These are phyloP conservation scores for Caretta caretta DNA, from an alignment of 2,113 vertebrate species.

Conservation along the genomic window DNA sequence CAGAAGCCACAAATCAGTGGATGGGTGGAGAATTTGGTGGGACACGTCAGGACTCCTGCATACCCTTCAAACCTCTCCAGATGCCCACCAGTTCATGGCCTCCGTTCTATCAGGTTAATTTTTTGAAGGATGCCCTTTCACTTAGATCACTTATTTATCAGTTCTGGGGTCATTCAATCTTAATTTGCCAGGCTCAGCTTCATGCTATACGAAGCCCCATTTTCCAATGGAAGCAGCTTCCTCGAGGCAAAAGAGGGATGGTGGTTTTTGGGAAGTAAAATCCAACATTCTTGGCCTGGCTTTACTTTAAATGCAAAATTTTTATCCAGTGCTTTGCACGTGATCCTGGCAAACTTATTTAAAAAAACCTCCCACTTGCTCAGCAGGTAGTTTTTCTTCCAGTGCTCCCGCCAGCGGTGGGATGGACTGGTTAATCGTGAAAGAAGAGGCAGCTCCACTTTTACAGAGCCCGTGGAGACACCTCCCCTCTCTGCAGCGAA, in stretches of 20 bases:
- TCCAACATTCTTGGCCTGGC: neutral
- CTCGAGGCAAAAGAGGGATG: neutral
- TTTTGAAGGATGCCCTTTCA: neutral
- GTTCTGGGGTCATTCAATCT: neutral
- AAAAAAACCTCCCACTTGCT: neutral
- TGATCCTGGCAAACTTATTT: neutral
- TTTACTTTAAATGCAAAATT: neutral
- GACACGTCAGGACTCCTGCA: neutral
- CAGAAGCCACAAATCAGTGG: neutral
- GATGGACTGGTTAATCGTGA: neutral
- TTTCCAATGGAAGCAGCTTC: neutral
- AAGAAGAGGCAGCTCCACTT: neutral
- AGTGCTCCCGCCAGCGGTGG: neutral
- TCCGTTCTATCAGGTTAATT: neutral
- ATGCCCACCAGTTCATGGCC: no score
- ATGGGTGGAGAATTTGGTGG: no score
- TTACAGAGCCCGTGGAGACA: no score
- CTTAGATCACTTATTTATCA: neutral
- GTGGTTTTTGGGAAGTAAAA: neutral
- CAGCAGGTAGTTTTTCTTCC: neutral
- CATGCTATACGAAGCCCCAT: neutral
- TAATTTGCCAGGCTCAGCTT: neutral
- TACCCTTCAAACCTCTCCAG: neutral
- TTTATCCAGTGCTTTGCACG: neutral
- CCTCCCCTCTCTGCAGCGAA: neutral